These are phyloP conservation scores for Hirudo medicinalis DNA, from an alignment of 1,140 invertebrate genomes.

Conservation along the genomic window DNA sequence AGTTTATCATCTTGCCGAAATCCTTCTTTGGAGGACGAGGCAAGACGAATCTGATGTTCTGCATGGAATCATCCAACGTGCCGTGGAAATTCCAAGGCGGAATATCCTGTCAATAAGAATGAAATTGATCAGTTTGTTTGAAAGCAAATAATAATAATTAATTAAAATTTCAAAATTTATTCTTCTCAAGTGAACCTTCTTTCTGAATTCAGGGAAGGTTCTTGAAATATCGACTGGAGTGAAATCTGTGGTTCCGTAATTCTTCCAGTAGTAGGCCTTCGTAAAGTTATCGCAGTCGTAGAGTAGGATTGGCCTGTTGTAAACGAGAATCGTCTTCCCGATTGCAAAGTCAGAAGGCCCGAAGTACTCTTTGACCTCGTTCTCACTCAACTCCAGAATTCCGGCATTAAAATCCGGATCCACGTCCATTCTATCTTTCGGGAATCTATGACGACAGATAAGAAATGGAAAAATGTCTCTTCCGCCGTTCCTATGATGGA, in stretches of 20 bases:
- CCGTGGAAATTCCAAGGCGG: conserved; percentile 81
- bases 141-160: neutral
- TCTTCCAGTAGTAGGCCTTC: conserved; percentile 61
- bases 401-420: conserved; percentile 43
- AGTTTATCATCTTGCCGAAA: conserved; percentile 62
- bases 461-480: conserved; percentile 43
- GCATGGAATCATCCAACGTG: conserved; percentile 60
- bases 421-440: conserved; percentile 60
- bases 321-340: conserved; percentile 62
- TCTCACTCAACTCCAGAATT: conserved; percentile 50
- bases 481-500: conserved; percentile 31
- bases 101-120: conserved; percentile 37
- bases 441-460: conserved; percentile 47
- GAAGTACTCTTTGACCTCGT: conserved; percentile 56
- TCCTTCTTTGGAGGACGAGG: conserved; percentile 58
- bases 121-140: neutral
- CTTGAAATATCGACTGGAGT: conserved; percentile 32
- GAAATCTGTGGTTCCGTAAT: conserved; percentile 44
- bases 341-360: conserved; percentile 61
- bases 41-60: conserved; percentile 52
- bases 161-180: neutral
- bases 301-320: conserved; percentile 61
- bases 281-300: conserved; percentile 68
- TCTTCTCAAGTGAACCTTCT: neutral
- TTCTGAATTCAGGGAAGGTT: conserved; percentile 45